A percentile compares a stretch with the other conserved stretches of the same genome.
Conservation (phyloP, 2,888 invertebrate species). For the Drosophila koepferae region DNA sequence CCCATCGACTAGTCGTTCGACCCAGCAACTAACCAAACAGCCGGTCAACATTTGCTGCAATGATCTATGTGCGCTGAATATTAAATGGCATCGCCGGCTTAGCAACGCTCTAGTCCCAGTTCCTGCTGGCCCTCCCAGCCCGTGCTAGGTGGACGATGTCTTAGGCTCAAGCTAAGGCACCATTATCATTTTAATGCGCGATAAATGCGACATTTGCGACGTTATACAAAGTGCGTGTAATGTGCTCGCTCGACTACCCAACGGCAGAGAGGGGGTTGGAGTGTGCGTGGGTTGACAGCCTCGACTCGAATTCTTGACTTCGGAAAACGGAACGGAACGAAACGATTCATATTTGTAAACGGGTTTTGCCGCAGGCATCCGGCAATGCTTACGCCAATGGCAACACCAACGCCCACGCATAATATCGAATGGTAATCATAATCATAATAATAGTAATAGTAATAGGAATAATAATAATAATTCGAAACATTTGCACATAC, state of each 20-base stretch:
- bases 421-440: constrained; percentile 79
- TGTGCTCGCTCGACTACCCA: constrained; percentile 59
- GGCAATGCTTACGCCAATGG: not conserved
- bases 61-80: constrained; percentile 85
- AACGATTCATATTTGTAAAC: constrained; percentile 73
- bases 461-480: constrained; percentile 68
- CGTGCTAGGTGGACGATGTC: not conserved
- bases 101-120: constrained; percentile 28
- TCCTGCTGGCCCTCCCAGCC: not conserved
- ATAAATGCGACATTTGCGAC: constrained; percentile 83
- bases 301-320: constrained; percentile 47
- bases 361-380: constrained; percentile 44
- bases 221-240: constrained; percentile 82
- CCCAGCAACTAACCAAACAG: constrained; percentile 31
- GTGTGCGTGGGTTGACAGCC: not conserved
- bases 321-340: constrained; percentile 21
- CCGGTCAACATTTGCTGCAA: constrained; percentile 81
- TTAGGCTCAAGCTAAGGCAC: constrained; percentile 17
- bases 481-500: constrained; percentile 74
- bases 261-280: constrained; percentile 4
- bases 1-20: constrained; percentile 29
- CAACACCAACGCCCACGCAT: constrained; percentile 14
- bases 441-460: constrained; percentile 76
- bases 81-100: constrained; percentile 75
- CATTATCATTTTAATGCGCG: constrained; percentile 85